phyloP scores from a whole-genome alignment of 2,113 vertebrate species.

The Gobio gobio region DNA sequence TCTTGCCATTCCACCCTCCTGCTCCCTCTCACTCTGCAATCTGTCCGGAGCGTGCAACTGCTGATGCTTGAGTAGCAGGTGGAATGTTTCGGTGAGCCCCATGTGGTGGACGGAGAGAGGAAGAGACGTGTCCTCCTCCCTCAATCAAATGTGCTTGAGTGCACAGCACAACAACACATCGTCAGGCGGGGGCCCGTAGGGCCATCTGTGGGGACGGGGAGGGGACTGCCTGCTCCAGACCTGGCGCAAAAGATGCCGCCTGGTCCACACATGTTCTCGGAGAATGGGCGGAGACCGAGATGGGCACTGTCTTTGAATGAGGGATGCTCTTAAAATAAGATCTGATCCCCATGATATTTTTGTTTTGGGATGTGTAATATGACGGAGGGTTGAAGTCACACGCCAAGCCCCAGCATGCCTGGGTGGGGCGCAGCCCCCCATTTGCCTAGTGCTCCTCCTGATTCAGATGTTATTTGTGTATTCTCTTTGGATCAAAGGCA shows the following conservation, averaged over 20 bases:
- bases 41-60: slow-evolving; percentile 49
- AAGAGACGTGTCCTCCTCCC: slow-evolving; percentile 61
- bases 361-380: slow-evolving; percentile 60
- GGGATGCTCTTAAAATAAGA: background rate
- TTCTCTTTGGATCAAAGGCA: slow-evolving; percentile 76
- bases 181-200: slow-evolving; percentile 67
- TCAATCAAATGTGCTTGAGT: slow-evolving; percentile 75
- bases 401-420: slow-evolving; percentile 59
- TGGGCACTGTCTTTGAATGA: background rate
- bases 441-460: slow-evolving; percentile 71
- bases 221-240: slow-evolving; percentile 36
- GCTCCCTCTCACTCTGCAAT: slow-evolving; percentile 57
- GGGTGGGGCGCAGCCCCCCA: slow-evolving; percentile 57
- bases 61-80: slow-evolving; percentile 70
- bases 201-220: slow-evolving; percentile 56
- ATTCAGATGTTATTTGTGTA: slow-evolving; percentile 83
- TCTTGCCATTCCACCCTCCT: slow-evolving; percentile 18
- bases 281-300: background rate
- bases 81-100: slow-evolving; percentile 72
- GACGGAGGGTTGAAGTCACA: slow-evolving; percentile 67
- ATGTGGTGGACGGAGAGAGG: slow-evolving; percentile 66
- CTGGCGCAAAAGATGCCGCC: slow-evolving; percentile 59
- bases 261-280: slow-evolving; percentile 70
- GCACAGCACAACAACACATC: slow-evolving; percentile 75
- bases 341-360: slow-evolving; percentile 47